phyloP scores from a whole-genome alignment of 2,797 vertebrate species.

The Adelosebastes latens region DNA sequence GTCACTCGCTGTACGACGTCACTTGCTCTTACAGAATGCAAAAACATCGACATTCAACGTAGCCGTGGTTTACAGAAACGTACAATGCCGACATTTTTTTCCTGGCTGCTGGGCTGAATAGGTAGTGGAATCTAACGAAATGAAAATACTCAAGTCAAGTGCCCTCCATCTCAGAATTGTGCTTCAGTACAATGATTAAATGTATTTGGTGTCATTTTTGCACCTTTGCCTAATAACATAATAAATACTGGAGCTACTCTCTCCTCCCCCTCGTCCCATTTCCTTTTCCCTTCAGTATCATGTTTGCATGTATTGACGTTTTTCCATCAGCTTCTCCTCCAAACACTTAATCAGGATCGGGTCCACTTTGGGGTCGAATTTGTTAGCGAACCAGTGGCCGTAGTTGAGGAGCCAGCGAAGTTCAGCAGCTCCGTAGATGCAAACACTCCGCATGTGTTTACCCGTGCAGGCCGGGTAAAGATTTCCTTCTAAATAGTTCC shows the following conservation, averaged over 20 bases:
- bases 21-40: neutral
- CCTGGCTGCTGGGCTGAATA: neutral
- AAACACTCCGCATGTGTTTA: constrained; percentile 89
- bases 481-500: constrained; percentile 89
- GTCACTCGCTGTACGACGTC: fast-evolving
- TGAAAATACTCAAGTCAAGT: neutral
- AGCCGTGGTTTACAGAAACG: neutral
- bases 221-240: neutral
- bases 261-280: neutral
- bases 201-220: neutral
- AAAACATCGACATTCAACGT: neutral
- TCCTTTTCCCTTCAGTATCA: constrained; percentile 36
- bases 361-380: constrained; percentile 93
- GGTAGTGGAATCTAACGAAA: neutral
- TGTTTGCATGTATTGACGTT: constrained; percentile 74
- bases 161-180: neutral
- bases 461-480: constrained; percentile 93
- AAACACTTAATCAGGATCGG: constrained; percentile 90
- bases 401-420: constrained; percentile 91
- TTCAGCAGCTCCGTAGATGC: constrained; percentile 91
- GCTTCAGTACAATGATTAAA: neutral
- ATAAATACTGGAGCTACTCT: neutral
- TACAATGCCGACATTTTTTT: neutral
- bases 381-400: constrained; percentile 95
- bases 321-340: constrained; percentile 88